Base-by-base conservation (phyloP, 1,140 invertebrate species). In the Microplitis demolitor region DNA sequence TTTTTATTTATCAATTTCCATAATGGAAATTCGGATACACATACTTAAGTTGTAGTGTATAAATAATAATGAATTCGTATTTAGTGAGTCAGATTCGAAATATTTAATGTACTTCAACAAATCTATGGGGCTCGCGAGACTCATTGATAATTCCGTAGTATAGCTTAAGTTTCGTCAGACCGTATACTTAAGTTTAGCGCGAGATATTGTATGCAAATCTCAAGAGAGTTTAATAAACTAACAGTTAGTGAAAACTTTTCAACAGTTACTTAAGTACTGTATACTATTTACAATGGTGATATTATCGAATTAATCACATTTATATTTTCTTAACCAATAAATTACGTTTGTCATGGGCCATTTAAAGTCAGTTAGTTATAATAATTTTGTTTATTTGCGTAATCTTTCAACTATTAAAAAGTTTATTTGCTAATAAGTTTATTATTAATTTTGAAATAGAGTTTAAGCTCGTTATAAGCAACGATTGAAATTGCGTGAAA, bases 51-150 rank as follows among this genome's bases (percentile, higher is more conserved):
- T 45, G 39, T 45, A 45, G 39, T 45, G 0, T 45, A 2, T 24
- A 24, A 50, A 67, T 37, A 54, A 64, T 45, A 71, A 45, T 24
- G 37, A 13, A 45, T 9, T 45, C 45, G 61, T 63, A 37, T 71
- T 71, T 63, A 60, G 69, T 31, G 33, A 50, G 60, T 53, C 45
- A 54, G 61, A 71, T 71, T 62, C 45, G 31, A 14, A 37, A 69
- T 69, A 37, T 37, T 60, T 63, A 39, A 67, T 39, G 53, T 50
- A 50, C 35, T 5, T 37, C 50, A n/a, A 24, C 5, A 35, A 16
- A 71, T 71, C 69, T 63, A 63, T 71, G 37, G 69, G n/a, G 54
- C 61, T 54, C 34, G 13, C 69, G 58, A 54, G 69, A 63, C 35
- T 71, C 61, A 71, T 62, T 54, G 51, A 37, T 11, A 31, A 69